Base-by-base conservation (phyloP, 2,888 invertebrate genomes). In the Epiblema foenella region DNA sequence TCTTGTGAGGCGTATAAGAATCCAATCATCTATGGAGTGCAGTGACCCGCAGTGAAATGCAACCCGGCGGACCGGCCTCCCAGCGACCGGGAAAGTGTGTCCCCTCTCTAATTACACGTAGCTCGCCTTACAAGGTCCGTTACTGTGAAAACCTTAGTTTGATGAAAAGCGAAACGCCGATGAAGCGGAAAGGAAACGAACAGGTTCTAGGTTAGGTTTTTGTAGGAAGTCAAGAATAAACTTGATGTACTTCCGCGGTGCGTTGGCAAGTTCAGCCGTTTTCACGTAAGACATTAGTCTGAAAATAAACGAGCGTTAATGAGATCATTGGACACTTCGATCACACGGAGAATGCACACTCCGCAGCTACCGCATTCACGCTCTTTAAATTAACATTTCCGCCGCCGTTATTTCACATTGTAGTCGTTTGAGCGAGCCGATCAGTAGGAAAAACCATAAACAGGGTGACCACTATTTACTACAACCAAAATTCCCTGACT, bases 41-140 rank as follows among this genome's bases (percentile, higher is more conserved):
- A 89, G 83, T 88, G 90, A 91, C 89, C 89, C 85, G 83, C 76
- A 85, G 89, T 85, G 89, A 89, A 90, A 92, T 87, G 85, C 83
- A 82, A 82, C 81, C 81, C 81, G 79, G 81, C 81, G 78, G 79
- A 79, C 84, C 81, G 80, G 82, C 83, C 81, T 78, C 76, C 77
- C 74, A 76, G 75, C 77, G 79, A 81, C 82, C 82, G 90, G 83
- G 91, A 92, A 92, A 91, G 91, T 88, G 80, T 79, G 77, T 75
- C 77, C 78, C 86, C 82, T 89, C 87, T 91, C 88, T 88, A 88
- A 89, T 88, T 86, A 88, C 85, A 79, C 76, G 83, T 81, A 77
- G 81, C 83, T 84, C 80, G 79, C 81, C 80, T 80, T 82, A 79
- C 78, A 77, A 75, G 76, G 75, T 12, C 68, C 59, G 42, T 70